Evolutionary conservation across 2,797 vertebrate genomes (phyloP), one percentile per base, ranked within the genome.

Genomic region (Lerista edwardsae): DNA sequence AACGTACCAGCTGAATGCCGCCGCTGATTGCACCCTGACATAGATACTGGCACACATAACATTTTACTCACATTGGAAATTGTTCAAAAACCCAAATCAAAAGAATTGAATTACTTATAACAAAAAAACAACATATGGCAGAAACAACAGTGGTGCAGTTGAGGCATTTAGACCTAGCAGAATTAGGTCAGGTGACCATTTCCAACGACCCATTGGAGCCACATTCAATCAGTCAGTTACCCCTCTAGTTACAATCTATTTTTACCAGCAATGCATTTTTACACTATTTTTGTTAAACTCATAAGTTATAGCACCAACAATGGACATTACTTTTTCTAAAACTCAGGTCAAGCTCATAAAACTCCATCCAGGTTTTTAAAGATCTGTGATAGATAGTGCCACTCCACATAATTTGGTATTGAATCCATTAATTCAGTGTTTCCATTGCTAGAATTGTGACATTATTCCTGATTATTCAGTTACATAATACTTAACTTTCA

Each of bases 401-500:
- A 21, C 3, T 80, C 36, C 41, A 79, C 57, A 55, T 55, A 74
- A 14, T 3, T 3, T 25, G 80, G 6, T 4, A 74, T 0, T 82
- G 6, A 0, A 17, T 89, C 86, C 90, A 72, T 67, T n/a, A 1
- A 3, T 39, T 68, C 55, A n/a, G n/a, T 77, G 59, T 62, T 85
- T 84, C 71, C 72, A 89, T 83, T 80, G 0, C 79, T 62, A 65
- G 76, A 88, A 62, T 59, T 81, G 85, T 88, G 7, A 81, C 29
- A 72, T 44, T 19, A 1, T 55, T 73, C 5, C 71, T 76, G 77
- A 34, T 83, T 44, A 90, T 23, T 79, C 19, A n/a, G n/a, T n/a
- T n/a, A n/a, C 44, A 55, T 55, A 64, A 79, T 68, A 57, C 21
- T 27, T 44, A 1, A 2, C 44, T 15, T 65, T 74, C n/a, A 2